Percentiles rank a stretch among this genome's conserved stretches.
Conservation (phyloP, 2,113 vertebrate species). For the Corvus hawaiiensis region DNA sequence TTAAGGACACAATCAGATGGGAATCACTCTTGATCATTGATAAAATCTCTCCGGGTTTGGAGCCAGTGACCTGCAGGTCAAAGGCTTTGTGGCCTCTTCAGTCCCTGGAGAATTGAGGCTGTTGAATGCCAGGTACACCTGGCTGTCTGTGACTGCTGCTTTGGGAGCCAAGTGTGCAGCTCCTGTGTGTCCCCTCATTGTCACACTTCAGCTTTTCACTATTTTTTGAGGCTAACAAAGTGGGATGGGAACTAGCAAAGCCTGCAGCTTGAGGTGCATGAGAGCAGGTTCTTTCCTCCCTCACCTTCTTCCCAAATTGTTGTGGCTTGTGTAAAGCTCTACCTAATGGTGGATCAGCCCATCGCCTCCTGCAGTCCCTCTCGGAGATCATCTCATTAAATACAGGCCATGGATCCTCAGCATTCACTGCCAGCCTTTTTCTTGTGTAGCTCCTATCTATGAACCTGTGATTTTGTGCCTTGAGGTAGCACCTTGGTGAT, state of each 20-base stretch:
- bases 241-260: neutral
- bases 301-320: neutral
- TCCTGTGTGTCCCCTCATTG: neutral
- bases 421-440: neutral
- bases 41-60: neutral
- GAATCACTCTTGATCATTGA: neutral
- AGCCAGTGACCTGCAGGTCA: neutral
- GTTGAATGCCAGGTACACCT: neutral
- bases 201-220: neutral
- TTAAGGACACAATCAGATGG: neutral
- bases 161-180: neutral
- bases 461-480: neutral
- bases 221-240: neutral
- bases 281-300: neutral
- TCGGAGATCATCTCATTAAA: neutral
- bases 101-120: neutral
- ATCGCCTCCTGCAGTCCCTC: neutral
- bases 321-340: neutral
- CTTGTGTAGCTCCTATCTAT: neutral
- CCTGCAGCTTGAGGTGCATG: neutral
- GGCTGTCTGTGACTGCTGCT: neutral
- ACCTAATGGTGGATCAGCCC: neutral
- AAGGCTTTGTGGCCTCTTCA: neutral
- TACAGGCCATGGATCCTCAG: neutral
- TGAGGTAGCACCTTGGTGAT: neutral